A percentile compares a stretch with the other conserved stretches of the same genome.
Conservation (phyloP, 2,797 vertebrate species). For the Amblyraja radiata region DNA sequence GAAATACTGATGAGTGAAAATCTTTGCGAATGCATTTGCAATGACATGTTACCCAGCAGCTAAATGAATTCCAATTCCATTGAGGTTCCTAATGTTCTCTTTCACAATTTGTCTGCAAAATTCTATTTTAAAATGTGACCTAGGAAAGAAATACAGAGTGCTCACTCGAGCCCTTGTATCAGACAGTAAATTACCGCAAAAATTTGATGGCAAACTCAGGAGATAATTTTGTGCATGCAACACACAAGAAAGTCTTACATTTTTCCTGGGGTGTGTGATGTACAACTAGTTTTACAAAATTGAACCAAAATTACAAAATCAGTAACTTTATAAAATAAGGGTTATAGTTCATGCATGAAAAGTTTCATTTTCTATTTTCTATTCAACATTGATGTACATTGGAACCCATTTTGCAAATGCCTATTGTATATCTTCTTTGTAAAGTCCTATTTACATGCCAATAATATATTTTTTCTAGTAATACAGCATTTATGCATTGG, state of each 20-base stretch:
- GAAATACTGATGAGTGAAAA: not conserved
- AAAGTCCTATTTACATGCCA: not conserved
- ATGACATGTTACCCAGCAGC: not conserved
- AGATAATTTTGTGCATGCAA: not conserved
- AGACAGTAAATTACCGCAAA: not conserved
- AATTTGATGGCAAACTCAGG: not conserved
- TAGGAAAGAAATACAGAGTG: not conserved
- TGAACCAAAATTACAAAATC: not conserved
- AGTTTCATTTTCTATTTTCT: not conserved
- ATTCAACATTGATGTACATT: not conserved
- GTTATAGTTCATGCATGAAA: not conserved
- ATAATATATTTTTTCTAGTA: not conserved
- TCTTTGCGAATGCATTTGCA: not conserved
- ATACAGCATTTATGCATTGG: not conserved
- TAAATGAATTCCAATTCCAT: not conserved
- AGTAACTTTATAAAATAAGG: not conserved
- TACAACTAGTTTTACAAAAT: not conserved
- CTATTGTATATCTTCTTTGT: not conserved
- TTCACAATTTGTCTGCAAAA: not conserved
- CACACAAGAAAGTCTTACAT: not conserved
- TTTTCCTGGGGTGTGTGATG: not conserved
- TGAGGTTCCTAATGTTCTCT: not conserved
- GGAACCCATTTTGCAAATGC: not conserved
- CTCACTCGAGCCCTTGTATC: not conserved
- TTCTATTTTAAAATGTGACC: not conserved